These are phyloP conservation scores for Oncorhynchus kisutch DNA, from an alignment of 2,113 vertebrate species.

Conservation along the genomic window DNA sequence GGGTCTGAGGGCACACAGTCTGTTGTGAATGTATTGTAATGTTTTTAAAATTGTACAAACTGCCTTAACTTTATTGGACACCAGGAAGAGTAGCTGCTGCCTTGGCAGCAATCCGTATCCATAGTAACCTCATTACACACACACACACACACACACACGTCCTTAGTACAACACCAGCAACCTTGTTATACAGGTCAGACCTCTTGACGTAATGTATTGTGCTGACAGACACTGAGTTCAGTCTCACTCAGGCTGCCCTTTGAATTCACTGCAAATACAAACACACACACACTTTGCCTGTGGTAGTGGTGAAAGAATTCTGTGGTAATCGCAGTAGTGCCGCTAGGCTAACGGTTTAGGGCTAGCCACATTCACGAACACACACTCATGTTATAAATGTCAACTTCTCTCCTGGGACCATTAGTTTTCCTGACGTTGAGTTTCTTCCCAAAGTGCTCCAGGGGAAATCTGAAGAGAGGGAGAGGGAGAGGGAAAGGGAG, in stretches of 20 bases:
- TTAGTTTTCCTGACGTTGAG: constrained; percentile 56
- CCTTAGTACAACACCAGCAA: too few relatives aligned
- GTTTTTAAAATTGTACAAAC: too few relatives aligned
- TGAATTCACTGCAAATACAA: constrained; percentile 24
- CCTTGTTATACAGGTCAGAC: too few relatives aligned
- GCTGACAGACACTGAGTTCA: too few relatives aligned
- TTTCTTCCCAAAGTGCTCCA: constrained; percentile 67
- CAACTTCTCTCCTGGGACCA: constrained; percentile 59
- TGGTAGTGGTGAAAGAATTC: constrained; percentile 56
- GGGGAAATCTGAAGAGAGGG: constrained; percentile 59
- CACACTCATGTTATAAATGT: constrained; percentile 52
- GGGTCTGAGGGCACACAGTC: too few relatives aligned
- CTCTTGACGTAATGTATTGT: too few relatives aligned
- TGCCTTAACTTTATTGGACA: too few relatives aligned
- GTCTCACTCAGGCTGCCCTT: background rate
- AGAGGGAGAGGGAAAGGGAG: constrained; percentile 1
- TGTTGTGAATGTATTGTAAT: too few relatives aligned
- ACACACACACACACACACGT: too few relatives aligned
- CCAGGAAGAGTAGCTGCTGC: too few relatives aligned
- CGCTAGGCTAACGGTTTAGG: constrained; percentile 69
- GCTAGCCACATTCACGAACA: constrained; percentile 33
- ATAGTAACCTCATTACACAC: too few relatives aligned
- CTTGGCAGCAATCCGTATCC: too few relatives aligned
- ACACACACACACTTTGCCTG: constrained; percentile 49
- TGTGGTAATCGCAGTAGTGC: constrained; percentile 70